These are phyloP conservation scores for Seira musarum DNA, from an alignment of 2,888 invertebrate genomes.

Conservation along the genomic window DNA sequence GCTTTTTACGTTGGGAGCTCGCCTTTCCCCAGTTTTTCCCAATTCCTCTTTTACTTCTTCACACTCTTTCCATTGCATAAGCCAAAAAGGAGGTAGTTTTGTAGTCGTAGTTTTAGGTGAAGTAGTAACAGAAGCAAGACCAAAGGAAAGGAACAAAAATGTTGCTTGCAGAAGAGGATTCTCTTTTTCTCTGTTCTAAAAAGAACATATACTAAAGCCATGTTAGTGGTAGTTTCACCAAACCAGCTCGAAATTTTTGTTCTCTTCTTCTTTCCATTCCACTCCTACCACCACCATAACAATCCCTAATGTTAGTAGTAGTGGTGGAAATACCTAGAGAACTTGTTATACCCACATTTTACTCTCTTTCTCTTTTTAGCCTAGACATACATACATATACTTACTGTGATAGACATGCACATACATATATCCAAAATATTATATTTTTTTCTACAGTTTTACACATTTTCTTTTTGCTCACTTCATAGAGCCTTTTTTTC, in stretches of 20 bases:
- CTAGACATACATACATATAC: background rate
- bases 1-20: slow-evolving; percentile 24
- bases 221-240: too few species aligned
- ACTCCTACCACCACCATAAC: background rate
- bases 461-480: background rate
- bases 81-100: slow-evolving; percentile 9
- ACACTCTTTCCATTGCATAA: background rate
- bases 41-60: slow-evolving; percentile 27
- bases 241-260: background rate
- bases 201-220: background rate
- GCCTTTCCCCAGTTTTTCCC: slow-evolving; percentile 40
- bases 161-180: background rate
- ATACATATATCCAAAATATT: background rate
- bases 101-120: background rate
- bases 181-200: background rate
- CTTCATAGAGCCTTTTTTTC: background rate
- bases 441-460: slow-evolving; percentile 10
- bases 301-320: slow-evolving; percentile 8
- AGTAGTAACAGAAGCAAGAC: too few species aligned
- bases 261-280: background rate
- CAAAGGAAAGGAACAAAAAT: background rate
- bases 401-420: background rate
- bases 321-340: slow-evolving; percentile 16
- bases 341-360: slow-evolving; percentile 16
- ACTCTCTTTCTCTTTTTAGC: background rate